Evolutionary conservation across 2,888 invertebrate genomes (phyloP).

Genomic region (Habrosyne pyritoides): DNA sequence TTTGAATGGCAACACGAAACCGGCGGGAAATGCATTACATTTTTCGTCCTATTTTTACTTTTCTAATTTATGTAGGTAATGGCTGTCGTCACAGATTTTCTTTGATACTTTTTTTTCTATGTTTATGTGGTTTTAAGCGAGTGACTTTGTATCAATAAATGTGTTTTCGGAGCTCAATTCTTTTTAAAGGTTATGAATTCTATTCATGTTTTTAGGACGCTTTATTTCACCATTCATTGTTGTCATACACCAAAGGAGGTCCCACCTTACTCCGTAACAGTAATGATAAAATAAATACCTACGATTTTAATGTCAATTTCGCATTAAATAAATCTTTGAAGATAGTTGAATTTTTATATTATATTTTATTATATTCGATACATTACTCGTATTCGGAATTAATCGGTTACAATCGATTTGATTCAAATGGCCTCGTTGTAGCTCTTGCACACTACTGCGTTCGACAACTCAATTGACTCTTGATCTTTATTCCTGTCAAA

Average conservation of each 20-base stretch:
- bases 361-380: neutral
- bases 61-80: slow-evolving; percentile 71
- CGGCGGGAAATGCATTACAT: slow-evolving; percentile 80
- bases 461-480: slow-evolving; percentile 46
- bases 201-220: no score
- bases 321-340: no score
- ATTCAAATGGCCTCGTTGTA: slow-evolving; percentile 28
- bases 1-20: slow-evolving; percentile 81
- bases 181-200: no score
- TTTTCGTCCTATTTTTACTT: slow-evolving; percentile 53
- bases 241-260: no score
- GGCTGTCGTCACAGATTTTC: slow-evolving; percentile 65
- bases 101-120: slow-evolving; percentile 66
- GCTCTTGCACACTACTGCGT: slow-evolving; percentile 13
- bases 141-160: neutral
- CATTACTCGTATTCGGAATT: neutral
- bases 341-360: no score
- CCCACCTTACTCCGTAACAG: no score
- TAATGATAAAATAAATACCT: no score
- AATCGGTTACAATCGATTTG: slow-evolving; percentile 47
- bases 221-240: no score
- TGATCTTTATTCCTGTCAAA: slow-evolving; percentile 43
- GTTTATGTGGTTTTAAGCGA: slow-evolving; percentile 44
- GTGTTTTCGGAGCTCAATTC: neutral
- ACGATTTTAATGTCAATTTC: no score